Percentiles rank a stretch among this genome's conserved stretches.
Conservation (phyloP, 2,797 vertebrate species). For the Tadarida brasiliensis region DNA sequence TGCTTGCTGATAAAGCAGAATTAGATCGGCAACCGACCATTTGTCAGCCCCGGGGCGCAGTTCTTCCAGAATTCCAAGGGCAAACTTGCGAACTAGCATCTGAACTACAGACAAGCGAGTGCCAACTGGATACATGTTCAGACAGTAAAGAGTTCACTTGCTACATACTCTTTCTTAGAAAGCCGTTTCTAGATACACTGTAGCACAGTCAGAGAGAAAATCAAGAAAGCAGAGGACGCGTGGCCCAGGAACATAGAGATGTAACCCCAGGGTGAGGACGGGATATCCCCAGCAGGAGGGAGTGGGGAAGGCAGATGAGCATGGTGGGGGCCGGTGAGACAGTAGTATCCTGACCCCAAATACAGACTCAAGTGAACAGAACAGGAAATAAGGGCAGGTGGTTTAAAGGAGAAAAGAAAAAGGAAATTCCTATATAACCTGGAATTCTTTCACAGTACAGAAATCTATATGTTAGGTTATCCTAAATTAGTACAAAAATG, state of each 20-base stretch:
- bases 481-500: background rate
- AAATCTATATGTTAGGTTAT: background rate
- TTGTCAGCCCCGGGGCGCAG: background rate
- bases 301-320: background rate
- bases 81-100: background rate
- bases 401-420: background rate
- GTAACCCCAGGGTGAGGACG: background rate
- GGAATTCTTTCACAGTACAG: background rate
- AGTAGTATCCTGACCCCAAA: background rate
- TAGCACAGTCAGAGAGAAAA: background rate
- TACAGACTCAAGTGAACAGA: background rate
- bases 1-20: background rate
- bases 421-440: background rate
- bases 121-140: background rate
- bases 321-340: accelerated
- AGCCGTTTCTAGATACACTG: background rate
- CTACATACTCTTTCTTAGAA: background rate
- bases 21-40: background rate
- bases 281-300: accelerated
- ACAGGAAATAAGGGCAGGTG: background rate
- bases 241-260: background rate
- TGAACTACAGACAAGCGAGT: background rate
- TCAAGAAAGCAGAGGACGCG: background rate
- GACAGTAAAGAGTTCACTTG: background rate
- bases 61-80: background rate